Percentiles rank a stretch among this genome's conserved stretches.
Evolutionary conservation across 2,888 invertebrate species (phyloP).

Genomic region (Schizotus pectinicornis): DNA sequence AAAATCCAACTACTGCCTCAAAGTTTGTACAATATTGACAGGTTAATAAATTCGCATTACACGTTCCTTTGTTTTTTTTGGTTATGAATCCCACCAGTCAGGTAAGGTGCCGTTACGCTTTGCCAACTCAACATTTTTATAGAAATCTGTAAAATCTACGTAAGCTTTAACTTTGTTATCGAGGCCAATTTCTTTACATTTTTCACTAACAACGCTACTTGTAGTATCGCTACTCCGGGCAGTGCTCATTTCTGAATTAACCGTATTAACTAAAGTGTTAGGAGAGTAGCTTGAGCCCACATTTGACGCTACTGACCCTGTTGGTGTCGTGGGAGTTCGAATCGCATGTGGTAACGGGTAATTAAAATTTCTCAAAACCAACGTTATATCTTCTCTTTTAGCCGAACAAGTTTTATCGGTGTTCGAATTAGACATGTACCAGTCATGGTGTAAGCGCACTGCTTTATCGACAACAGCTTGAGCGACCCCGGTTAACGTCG

Average conservation of each 20-base stretch:
- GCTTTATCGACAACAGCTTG: slow-evolving; percentile 86
- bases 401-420: slow-evolving; percentile 57
- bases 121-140: slow-evolving; percentile 72
- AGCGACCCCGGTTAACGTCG: slow-evolving; percentile 80
- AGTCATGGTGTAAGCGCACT: slow-evolving; percentile 81
- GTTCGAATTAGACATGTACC: slow-evolving; percentile 66
- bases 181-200: slow-evolving; percentile 60
- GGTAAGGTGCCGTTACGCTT: slow-evolving; percentile 71
- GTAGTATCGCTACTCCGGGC: slow-evolving; percentile 56
- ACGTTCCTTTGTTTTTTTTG: neutral
- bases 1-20: neutral
- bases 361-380: slow-evolving; percentile 86
- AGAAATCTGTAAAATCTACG: slow-evolving; percentile 85
- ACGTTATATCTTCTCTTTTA: slow-evolving; percentile 82
- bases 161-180: slow-evolving; percentile 79
- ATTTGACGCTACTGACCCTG: slow-evolving; percentile 31
- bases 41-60: slow-evolving; percentile 17
- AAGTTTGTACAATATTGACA: slow-evolving; percentile 24
- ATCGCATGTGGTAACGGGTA: slow-evolving; percentile 73
- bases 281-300: neutral
- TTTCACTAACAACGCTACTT: slow-evolving; percentile 47
- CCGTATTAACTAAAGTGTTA: slow-evolving; percentile 27
- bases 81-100: slow-evolving; percentile 63
- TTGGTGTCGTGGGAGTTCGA: slow-evolving; percentile 59
- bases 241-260: slow-evolving; percentile 39